Evolutionary conservation across 1,140 invertebrate genomes (phyloP), one percentile per base, ranked within the genome.

Genomic region (Drosophila asahinai): DNA sequence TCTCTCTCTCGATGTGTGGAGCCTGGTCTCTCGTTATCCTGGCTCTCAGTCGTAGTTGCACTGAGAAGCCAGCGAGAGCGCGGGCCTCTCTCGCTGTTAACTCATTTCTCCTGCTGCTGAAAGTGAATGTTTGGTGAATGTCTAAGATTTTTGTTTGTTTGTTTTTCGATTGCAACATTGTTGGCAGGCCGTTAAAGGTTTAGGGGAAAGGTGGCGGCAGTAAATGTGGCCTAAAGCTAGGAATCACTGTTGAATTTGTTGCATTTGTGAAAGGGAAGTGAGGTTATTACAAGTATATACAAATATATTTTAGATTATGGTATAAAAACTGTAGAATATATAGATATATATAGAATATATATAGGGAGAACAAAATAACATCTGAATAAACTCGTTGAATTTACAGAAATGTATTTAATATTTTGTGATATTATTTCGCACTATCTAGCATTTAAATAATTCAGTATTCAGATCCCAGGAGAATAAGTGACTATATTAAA

Each of bases 61-160:
- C 52, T 81, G 47, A 63, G 51, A 8, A 48, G 33, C 2, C 8
- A 33, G 30, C 6, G 12, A 4, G 17, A 36, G 30, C 30, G 3
- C 47, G 58, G 47, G 22, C 49, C 59, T 42, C 77, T 54, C 9
- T 19, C 49, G 38, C 83, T 84, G 84, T 84, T 89, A 89, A 79
- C 59, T 67, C 36, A 80, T 74, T 87, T 71, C 54, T 76, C 67
- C 77, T 76, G 81, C 61, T 65, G 83, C 71, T 84, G 84, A 86
- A 86, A 86, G 83, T 86, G 83, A 86, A 86, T 89, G 86, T 86
- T 90, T 64, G 58, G 59, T 43, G 51, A 75, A 74, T 74, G 71
- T 73, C 49, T 52, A 83, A 67, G 55, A 65, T 71, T 67, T 81
- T 83, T 83, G 70, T 71, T 83, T 83, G 65, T 83, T 63, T 83